Percentiles rank a stretch among this genome's conserved stretches.
These are phyloP conservation scores for Dendrolimus punctatus DNA, from an alignment of 1,140 invertebrate genomes.

Conservation along the genomic window DNA sequence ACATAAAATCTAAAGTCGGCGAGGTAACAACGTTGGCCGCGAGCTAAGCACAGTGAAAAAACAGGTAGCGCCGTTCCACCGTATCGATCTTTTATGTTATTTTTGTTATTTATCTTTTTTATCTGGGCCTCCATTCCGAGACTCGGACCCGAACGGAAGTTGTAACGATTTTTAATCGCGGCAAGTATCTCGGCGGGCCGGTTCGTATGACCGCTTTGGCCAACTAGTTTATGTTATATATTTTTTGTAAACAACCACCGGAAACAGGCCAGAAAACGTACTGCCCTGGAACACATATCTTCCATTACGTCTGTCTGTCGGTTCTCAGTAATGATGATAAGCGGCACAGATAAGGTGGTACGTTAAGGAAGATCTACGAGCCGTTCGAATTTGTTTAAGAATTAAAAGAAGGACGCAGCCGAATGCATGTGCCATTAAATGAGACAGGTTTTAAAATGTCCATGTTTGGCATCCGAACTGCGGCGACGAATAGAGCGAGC, in stretches of 20 bases:
- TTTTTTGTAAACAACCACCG: slow-evolving; percentile 67
- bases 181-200: slow-evolving; percentile 60
- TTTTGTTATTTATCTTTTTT: slow-evolving; percentile 69
- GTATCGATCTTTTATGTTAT: slow-evolving; percentile 68
- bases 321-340: slow-evolving; percentile 56
- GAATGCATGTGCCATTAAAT: slow-evolving; percentile 4
- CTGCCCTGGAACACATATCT: slow-evolving; percentile 60
- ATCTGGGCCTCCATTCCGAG: slow-evolving; percentile 53
- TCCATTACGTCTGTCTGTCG: slow-evolving; percentile 55
- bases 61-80: slow-evolving; percentile 65
- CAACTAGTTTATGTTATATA: slow-evolving; percentile 43
- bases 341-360: slow-evolving; percentile 38
- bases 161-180: slow-evolving; percentile 70
- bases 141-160: slow-evolving; percentile 62
- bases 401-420: not conserved
- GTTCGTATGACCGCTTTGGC: slow-evolving; percentile 44
- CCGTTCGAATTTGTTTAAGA: slow-evolving; percentile 7
- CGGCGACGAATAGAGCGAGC: not conserved
- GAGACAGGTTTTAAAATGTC: slow-evolving; percentile 3
- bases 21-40: slow-evolving; percentile 35
- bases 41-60: slow-evolving; percentile 55
- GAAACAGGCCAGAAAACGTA: slow-evolving; percentile 52
- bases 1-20: not conserved
- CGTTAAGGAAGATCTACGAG: slow-evolving; percentile 20
- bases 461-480: not conserved